These are phyloP conservation scores for Pleuronectes platessa DNA, from an alignment of 2,113 vertebrate genomes.

Conservation along the genomic window DNA sequence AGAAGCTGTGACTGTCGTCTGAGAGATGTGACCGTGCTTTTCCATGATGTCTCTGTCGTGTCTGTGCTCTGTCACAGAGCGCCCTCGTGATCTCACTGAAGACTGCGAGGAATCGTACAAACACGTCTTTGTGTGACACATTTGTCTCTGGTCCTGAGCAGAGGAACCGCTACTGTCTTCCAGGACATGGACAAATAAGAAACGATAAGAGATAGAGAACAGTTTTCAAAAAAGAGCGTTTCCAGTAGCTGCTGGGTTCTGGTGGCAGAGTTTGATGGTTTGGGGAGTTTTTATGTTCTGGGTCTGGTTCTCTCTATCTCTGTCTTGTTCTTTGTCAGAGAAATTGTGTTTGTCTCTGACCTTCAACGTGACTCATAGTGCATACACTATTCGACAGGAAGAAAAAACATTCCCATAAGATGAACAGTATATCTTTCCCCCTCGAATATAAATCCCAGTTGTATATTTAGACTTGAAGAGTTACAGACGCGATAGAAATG, in stretches of 20 bases:
- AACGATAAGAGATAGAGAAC: background rate
- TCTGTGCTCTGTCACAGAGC: slow-evolving; percentile 62
- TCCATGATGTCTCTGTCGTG: slow-evolving; percentile 45
- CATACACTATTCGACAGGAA: background rate
- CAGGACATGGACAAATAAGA: background rate
- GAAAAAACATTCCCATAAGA: slow-evolving; percentile 16
- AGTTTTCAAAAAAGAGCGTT: background rate
- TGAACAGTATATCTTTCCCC: slow-evolving; percentile 1
- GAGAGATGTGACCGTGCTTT: slow-evolving; percentile 33
- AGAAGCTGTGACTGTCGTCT: background rate
- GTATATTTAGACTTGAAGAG: slow-evolving; percentile 33
- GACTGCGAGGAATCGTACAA: slow-evolving; percentile 59
- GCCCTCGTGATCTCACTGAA: slow-evolving; percentile 58
- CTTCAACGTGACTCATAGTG: slow-evolving; percentile 2
- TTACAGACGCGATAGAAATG: slow-evolving; percentile 29
- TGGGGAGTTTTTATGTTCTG: background rate
- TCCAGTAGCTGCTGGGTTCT: background rate
- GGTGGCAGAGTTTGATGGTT: background rate
- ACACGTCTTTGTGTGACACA: slow-evolving; percentile 62
- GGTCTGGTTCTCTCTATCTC: background rate
- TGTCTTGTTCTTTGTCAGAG: slow-evolving; percentile 24
- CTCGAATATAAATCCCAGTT: slow-evolving; percentile 2
- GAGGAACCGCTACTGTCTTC: slow-evolving; percentile 9
- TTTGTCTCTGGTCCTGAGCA: slow-evolving; percentile 38
- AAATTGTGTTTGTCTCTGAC: slow-evolving; percentile 39